Percentiles rank a stretch among this genome's conserved stretches.
Conservation (phyloP, 1,140 invertebrate species). For the Lineus longissimus region DNA sequence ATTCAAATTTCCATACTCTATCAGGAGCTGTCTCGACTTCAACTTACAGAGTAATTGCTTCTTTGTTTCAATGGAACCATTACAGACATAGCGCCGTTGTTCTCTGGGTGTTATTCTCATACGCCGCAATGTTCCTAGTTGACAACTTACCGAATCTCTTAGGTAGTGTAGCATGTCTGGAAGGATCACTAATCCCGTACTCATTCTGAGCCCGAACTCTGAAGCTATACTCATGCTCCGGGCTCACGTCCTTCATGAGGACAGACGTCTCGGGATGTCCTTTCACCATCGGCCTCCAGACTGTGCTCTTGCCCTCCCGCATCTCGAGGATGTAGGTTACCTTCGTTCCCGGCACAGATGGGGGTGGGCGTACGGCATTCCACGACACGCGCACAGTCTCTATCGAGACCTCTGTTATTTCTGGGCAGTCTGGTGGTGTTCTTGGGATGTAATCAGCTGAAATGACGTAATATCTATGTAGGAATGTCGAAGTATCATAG, state of each 20-base stretch:
- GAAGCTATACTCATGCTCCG: conserved; percentile 81
- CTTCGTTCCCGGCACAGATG: background rate
- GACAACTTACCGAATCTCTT: background rate
- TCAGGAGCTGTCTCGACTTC: too few species aligned
- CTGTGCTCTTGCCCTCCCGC: background rate
- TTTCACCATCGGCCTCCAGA: too few species aligned
- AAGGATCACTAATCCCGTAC: conserved; percentile 90
- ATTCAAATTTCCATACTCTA: too few species aligned
- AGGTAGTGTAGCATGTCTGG: conserved; percentile 13
- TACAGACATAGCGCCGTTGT: too few species aligned
- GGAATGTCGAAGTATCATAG: too few species aligned
- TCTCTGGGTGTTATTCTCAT: too few species aligned
- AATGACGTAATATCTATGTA: background rate
- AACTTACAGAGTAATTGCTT: too few species aligned
- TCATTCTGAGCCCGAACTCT: conserved; percentile 94
- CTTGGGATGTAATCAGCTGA: background rate
- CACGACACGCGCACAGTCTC: background rate
- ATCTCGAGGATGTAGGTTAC: background rate
- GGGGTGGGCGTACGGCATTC: background rate
- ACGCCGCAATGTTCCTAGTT: too few species aligned
- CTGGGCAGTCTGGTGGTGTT: background rate
- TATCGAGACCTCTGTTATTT: background rate
- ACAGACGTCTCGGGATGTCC: background rate
- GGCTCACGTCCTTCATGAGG: conserved; percentile 24
- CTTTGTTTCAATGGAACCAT: too few species aligned